Percentiles rank a stretch among this genome's conserved stretches.
Evolutionary conservation across 2,888 invertebrate species (phyloP).

Genomic region (Tanytarsus gracilentus): DNA sequence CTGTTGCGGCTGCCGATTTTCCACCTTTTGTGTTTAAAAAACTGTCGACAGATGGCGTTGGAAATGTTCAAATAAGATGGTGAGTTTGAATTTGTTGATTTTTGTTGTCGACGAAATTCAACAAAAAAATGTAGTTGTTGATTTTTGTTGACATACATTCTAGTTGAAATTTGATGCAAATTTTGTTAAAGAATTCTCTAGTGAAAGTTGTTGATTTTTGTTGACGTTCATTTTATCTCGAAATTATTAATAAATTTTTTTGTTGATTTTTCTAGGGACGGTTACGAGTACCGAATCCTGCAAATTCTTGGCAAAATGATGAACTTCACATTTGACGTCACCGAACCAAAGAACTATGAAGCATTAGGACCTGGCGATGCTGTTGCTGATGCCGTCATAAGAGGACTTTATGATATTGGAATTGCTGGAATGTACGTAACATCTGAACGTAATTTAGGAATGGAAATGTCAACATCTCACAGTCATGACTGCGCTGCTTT

Average conservation of each 20-base stretch:
- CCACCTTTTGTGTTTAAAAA: conserved; percentile 60
- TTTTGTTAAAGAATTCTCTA: conserved; percentile 37
- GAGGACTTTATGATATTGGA: conserved; percentile 55
- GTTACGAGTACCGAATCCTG: conserved; percentile 61
- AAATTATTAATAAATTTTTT: conserved; percentile 38
- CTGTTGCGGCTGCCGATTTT: conserved; percentile 58
- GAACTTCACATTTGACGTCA: conserved; percentile 63
- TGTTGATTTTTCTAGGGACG: conserved; percentile 49
- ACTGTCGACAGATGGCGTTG: conserved; percentile 35
- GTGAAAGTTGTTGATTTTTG: too few relatives aligned
- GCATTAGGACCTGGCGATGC: conserved; percentile 49
- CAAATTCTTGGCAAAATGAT: conserved; percentile 52
- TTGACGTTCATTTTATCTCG: background rate
- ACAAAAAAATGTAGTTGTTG: too few relatives aligned
- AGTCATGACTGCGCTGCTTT: conserved; percentile 69
- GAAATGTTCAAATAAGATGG: conserved; percentile 36
- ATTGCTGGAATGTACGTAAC: conserved; percentile 65
- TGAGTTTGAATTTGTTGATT: background rate
- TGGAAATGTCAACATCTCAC: conserved; percentile 57
- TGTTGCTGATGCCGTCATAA: conserved; percentile 48
- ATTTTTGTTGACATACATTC: too few relatives aligned
- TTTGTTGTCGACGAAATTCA: too few relatives aligned
- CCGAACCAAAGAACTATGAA: conserved; percentile 47
- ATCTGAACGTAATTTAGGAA: conserved; percentile 43
- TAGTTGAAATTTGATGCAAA: conserved; percentile 30